Base-by-base conservation (phyloP, 2,888 invertebrate genomes). In the Caenorhabditis becei region DNA sequence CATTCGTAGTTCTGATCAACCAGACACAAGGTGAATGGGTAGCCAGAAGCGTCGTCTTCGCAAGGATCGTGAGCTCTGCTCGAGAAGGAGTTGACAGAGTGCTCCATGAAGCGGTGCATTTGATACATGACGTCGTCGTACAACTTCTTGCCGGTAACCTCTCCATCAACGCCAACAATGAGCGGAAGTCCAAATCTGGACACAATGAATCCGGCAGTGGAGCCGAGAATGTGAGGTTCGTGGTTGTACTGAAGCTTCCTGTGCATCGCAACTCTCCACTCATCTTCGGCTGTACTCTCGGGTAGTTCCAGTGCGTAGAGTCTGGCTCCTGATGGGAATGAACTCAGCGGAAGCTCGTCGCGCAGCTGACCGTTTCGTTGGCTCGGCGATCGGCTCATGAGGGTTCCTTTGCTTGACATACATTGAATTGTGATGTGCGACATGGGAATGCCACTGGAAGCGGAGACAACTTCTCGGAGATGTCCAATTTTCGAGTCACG, bases 21-120 rank as follows among this genome's bases (percentile, higher is more conserved):
- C 28, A 95, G 94, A 86, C 95, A 94, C 91, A 97, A 92, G 80
- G 94, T 94, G 93, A 97, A 97, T 66, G 97, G 96, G 92, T 96
- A 96, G 92, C 95, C 95, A 93, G 96, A 96, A 37, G 96, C 95
- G 70, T 96, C 93, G 89, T 95, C 95, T 93, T 96, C 96, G 93
- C 96, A 87, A 82, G 89, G 88, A 82, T 89, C 89, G 37, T 84
- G 80, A 16, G 89, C 89, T 78, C 89, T 58, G 53, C 80, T 86
- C 0, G 87, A 80, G 37, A 82, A 83, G 2, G 82, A 80, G 20
- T 82, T 80, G 1, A 82, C 79, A 0, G 83, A 74, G 14, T 74
- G 65, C 32, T 80, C 82, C 83, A 86, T 86, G 61, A 86, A 84
- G 10, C 86, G 80, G 37, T 77, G 77, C 82, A 85, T 84, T 53